phyloP scores from a whole-genome alignment of 2,888 invertebrate genomes.

The Lobophora halterata region DNA sequence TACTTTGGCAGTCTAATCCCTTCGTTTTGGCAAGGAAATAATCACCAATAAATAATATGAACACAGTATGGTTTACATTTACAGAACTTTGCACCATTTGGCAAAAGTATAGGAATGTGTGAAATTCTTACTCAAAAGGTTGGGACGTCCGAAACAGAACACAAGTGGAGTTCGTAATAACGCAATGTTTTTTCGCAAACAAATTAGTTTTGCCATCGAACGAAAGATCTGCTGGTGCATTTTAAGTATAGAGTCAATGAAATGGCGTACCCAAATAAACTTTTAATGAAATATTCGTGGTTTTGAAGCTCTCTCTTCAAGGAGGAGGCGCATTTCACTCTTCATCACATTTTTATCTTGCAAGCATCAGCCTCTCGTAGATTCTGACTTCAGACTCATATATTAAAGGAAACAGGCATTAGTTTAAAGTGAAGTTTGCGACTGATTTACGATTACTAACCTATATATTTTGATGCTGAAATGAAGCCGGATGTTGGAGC shows the following conservation, averaged over 20 bases:
- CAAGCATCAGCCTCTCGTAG: too few relatives aligned
- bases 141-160: slow-evolving; percentile 13
- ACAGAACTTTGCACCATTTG: slow-evolving; percentile 37
- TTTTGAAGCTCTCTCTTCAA: too few relatives aligned
- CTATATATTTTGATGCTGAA: slow-evolving; percentile 4
- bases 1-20: slow-evolving; percentile 14
- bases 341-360: too few relatives aligned
- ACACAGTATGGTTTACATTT: slow-evolving; percentile 28
- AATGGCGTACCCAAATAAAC: too few relatives aligned
- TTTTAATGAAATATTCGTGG: too few relatives aligned
- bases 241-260: too few relatives aligned
- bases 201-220: slow-evolving; percentile 2
- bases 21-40: slow-evolving; percentile 38
- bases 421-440: too few relatives aligned
- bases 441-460: too few relatives aligned
- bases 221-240: too few relatives aligned
- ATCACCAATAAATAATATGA: slow-evolving; percentile 37
- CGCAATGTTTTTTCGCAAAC: background rate
- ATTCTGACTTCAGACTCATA: too few relatives aligned
- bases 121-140: slow-evolving; percentile 35
- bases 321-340: too few relatives aligned
- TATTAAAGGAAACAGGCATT: too few relatives aligned
- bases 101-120: slow-evolving; percentile 38
- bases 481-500: slow-evolving; percentile 5
- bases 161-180: slow-evolving; percentile 5